These are phyloP conservation scores for Noctua comes DNA, from an alignment of 2,888 invertebrate species.

Conservation along the genomic window DNA sequence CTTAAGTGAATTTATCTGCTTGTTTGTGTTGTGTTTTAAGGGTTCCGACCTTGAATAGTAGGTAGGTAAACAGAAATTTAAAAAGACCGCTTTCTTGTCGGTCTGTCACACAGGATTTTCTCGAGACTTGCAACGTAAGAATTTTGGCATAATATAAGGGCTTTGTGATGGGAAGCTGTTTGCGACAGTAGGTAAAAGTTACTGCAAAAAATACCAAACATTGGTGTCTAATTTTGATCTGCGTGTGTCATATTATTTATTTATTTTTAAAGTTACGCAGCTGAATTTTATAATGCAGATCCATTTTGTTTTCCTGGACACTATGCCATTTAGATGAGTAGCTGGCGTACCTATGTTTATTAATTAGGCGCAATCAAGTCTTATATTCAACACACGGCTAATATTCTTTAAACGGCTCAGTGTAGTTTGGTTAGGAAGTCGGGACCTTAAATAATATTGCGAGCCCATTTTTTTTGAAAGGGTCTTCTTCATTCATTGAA, in stretches of 20 bases:
- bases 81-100: neutral
- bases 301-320: neutral
- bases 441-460: neutral
- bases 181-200: neutral
- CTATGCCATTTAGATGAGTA: neutral
- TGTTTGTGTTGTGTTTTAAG: conserved; percentile 16
- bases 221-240: neutral
- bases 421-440: neutral
- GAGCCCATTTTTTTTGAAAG: neutral
- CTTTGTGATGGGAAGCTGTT: neutral
- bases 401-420: neutral
- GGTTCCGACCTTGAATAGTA: neutral
- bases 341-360: neutral
- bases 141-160: neutral
- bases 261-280: neutral
- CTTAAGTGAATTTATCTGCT: conserved; percentile 3
- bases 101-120: neutral
- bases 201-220: neutral
- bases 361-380: neutral
- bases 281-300: neutral
- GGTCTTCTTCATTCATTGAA: neutral
- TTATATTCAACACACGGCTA: neutral
- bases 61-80: neutral
- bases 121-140: neutral
- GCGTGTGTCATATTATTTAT: neutral